Conservation (phyloP, 2,113 vertebrate genomes). For the cattle (Bos taurus) region DNA sequence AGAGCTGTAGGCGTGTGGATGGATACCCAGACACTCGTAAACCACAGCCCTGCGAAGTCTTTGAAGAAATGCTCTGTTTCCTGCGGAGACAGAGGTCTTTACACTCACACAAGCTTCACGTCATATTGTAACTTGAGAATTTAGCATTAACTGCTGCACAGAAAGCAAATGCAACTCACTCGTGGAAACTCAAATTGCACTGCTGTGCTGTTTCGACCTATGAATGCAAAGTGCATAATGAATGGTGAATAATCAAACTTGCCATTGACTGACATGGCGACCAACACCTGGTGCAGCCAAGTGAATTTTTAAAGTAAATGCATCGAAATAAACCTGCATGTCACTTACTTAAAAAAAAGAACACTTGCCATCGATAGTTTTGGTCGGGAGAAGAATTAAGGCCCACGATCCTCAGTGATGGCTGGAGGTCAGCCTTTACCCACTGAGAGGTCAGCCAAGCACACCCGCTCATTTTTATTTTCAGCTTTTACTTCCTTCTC, state of each 20-base stretch:
- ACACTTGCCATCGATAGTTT: constrained; percentile 21
- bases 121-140: not conserved
- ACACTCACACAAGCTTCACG: not conserved
- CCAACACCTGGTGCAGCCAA: not conserved
- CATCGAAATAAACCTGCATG: not conserved
- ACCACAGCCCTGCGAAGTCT: not conserved
- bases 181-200: not conserved
- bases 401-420: not conserved
- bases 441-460: constrained; percentile 37
- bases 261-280: not conserved
- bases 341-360: not conserved
- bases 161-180: constrained; percentile 1
- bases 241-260: constrained; percentile 38
- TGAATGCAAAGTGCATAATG: constrained; percentile 50
- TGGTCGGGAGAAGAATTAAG: constrained; percentile 42
- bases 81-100: not conserved
- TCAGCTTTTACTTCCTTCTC: not conserved
- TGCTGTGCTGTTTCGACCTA: not conserved
- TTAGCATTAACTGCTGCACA: constrained; percentile 1
- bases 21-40: not conserved
- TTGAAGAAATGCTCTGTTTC: not conserved
- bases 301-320: not conserved
- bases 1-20: too few relatives aligned
- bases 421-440: not conserved
- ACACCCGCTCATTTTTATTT: constrained; percentile 44